Base-by-base conservation (phyloP, 2,113 vertebrate genomes). In the Phyllopteryx taeniolatus region DNA sequence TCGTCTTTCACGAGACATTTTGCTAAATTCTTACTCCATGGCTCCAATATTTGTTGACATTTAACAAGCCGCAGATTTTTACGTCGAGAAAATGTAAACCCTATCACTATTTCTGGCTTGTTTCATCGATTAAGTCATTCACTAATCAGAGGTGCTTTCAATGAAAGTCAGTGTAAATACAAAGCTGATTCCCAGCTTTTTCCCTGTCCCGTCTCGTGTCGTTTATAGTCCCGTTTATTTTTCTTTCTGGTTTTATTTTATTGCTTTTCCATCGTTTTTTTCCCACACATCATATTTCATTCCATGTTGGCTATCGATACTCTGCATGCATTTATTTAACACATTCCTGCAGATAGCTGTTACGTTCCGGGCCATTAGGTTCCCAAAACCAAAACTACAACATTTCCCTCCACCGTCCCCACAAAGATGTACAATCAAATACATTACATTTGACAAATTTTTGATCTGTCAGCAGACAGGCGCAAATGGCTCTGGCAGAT, bases 261-360 rank as follows among this genome's bases (percentile, higher is more conserved):
- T 67, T 62, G 15, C 33, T 42, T 74, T 43, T 63, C 31, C 9
- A 53, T 57, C 31, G 54, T 31, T 53, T 33, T 12, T 14, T 46
- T 10, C 22, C 63, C 44, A 31, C 19, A 35, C 53, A n/a, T 64
- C 14, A 49, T 68, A 56, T 47, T 31, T n/a, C 35, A 3, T 70
- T 67, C 70, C 47, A 13, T 70, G 19, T 74, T 66, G 51, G 60
- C 31, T 47, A 15, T 68, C 56, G 14, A 72, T 72, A 31, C 20
- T 54, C 27, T 35, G 35, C 8, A 4, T 2, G 22, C 33, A 67
- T 79, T 39, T 79, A 71, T 70, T 65, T 44, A 19, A 53, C n/a
- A 68, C 67, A 35, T 78, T 65, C 49, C 67, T 68, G 20, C 6
- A 33, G 33, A 71, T 67, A 44, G 11, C 33, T 35, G 19, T 22